Evolutionary conservation across 2,888 invertebrate species (phyloP).

Genomic region (Cryptophagus acutangulus): DNA sequence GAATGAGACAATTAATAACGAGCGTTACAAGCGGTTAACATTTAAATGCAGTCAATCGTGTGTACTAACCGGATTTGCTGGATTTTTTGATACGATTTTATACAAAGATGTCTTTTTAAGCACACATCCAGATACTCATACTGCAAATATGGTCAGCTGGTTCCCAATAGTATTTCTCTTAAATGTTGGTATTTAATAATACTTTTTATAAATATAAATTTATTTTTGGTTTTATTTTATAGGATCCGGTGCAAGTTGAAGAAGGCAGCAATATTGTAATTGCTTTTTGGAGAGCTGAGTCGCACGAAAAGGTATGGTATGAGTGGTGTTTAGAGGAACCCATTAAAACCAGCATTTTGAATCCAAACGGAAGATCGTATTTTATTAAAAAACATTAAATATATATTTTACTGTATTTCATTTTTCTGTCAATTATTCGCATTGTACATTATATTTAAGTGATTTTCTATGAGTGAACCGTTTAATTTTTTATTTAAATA

Average conservation of each 20-base stretch:
- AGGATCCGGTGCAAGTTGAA: constrained; percentile 71
- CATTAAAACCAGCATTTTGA: constrained; percentile 57
- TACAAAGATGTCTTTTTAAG: constrained; percentile 83
- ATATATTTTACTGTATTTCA: too few relatives aligned
- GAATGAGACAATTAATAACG: constrained; percentile 63
- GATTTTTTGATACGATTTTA: constrained; percentile 87
- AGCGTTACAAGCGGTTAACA: constrained; percentile 61
- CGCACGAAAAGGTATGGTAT: constrained; percentile 86
- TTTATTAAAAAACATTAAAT: constrained; percentile 51
- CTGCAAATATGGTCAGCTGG: constrained; percentile 95
- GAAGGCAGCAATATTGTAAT: constrained; percentile 68
- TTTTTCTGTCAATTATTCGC: too few relatives aligned
- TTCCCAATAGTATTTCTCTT: constrained; percentile 95
- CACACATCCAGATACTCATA: constrained; percentile 84
- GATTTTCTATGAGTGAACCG: too few relatives aligned
- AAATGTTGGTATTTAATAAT: constrained; percentile 3
- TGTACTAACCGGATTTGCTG: constrained; percentile 90
- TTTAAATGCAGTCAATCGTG: constrained; percentile 72
- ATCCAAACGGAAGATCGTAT: constrained; percentile 69
- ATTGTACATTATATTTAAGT: too few relatives aligned
- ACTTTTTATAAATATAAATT: neutral
- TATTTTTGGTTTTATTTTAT: constrained; percentile 22
- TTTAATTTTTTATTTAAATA: too few relatives aligned
- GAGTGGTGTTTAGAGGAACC: constrained; percentile 81
- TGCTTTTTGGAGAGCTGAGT: constrained; percentile 82